phyloP scores from a whole-genome alignment of 1,140 invertebrate genomes.

The Drosophila santomea region DNA sequence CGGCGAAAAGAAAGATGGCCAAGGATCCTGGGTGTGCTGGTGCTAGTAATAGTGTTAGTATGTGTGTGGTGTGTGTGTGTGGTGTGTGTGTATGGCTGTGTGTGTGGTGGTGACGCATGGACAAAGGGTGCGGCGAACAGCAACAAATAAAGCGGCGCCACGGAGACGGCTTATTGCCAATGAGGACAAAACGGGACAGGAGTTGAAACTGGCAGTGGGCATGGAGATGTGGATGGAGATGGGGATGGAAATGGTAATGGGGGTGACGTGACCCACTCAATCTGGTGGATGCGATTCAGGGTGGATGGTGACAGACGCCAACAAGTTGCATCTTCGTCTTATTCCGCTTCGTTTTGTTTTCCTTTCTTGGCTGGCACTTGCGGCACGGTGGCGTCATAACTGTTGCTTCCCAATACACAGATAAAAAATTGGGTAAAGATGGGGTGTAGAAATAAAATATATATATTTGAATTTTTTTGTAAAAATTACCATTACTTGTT shows the following conservation, averaged over 20 bases:
- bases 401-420: constrained; percentile 40
- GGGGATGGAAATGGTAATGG: background rate
- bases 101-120: constrained; percentile 62
- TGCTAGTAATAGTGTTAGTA: constrained; percentile 3
- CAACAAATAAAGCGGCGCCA: constrained; percentile 50
- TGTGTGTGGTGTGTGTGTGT: constrained; percentile 8
- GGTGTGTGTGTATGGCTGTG: constrained; percentile 29
- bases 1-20: constrained; percentile 11
- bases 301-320: constrained; percentile 62
- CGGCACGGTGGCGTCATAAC: constrained; percentile 42
- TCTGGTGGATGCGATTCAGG: constrained; percentile 33
- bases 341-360: constrained; percentile 2
- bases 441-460: too few relatives aligned
- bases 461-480: too few relatives aligned
- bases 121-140: constrained; percentile 57
- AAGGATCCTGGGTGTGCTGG: constrained; percentile 3
- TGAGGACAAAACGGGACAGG: constrained; percentile 1
- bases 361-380: background rate
- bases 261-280: constrained; percentile 30
- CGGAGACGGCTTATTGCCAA: constrained; percentile 33
- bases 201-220: background rate
- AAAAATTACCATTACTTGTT: too few relatives aligned
- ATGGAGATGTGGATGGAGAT: background rate
- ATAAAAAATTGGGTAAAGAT: background rate
- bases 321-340: constrained; percentile 54